These are phyloP conservation scores for Gonioctena quinquepunctata DNA, from an alignment of 1,140 invertebrate genomes.

Conservation along the genomic window DNA sequence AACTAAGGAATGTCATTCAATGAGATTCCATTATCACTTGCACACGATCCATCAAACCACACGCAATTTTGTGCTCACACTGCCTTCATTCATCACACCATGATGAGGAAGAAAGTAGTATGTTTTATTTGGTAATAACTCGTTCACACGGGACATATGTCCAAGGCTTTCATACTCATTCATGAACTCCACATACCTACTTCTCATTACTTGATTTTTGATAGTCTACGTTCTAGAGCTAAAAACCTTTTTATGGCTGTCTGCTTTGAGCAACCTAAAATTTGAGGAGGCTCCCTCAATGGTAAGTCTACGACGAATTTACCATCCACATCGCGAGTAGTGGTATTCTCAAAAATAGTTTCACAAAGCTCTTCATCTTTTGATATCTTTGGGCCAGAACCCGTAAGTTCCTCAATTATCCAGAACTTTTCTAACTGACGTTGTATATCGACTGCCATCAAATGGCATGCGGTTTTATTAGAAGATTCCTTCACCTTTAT, in stretches of 20 bases:
- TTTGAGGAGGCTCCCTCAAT: conserved; percentile 31
- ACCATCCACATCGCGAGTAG: conserved; percentile 31
- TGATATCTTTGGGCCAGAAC: conserved; percentile 22
- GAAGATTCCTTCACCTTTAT: background rate
- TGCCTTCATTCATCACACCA: conserved; percentile 26
- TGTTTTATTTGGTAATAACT: background rate
- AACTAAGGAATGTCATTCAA: conserved; percentile 38
- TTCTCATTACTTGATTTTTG: conserved; percentile 35
- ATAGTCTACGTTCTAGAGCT: conserved; percentile 41
- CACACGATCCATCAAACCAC: conserved; percentile 32
- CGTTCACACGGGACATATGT: conserved; percentile 35
- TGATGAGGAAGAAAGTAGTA: conserved; percentile 50
- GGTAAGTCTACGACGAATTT: conserved; percentile 49
- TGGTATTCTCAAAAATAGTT: conserved; percentile 39
- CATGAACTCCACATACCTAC: conserved; percentile 45
- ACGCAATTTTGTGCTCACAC: conserved; percentile 14
- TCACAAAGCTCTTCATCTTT: conserved; percentile 41
- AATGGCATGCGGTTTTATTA: background rate
- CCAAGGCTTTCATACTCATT: conserved; percentile 47
- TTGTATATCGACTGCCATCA: conserved; percentile 10
- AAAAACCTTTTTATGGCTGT: conserved; percentile 44
- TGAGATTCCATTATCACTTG: conserved; percentile 29
- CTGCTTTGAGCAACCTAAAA: conserved; percentile 44
- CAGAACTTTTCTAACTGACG: conserved; percentile 32
- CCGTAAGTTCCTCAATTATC: conserved; percentile 40